These are phyloP conservation scores for Hormiphora californensis DNA, from an alignment of 37 sponge, comb jelly and placozoan species.

Conservation along the genomic window DNA sequence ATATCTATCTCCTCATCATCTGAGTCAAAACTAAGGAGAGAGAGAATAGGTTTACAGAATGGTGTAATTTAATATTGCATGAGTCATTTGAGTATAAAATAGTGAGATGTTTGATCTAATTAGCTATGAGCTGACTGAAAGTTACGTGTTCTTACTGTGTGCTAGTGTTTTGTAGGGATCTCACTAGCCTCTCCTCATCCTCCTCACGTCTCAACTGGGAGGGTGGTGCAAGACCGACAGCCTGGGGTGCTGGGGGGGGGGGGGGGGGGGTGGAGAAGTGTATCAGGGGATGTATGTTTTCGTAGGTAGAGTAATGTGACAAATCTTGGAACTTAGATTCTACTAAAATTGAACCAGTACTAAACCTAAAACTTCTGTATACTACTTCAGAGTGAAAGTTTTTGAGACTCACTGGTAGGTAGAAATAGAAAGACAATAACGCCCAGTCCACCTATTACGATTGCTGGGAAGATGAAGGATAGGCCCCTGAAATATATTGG, in stretches of 20 bases:
- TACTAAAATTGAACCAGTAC: too few relatives aligned
- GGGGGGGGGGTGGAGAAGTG: background rate
- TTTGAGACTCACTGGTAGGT: constrained; percentile 58
- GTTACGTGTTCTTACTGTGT: background rate
- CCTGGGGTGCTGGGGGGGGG: background rate
- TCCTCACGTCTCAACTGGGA: background rate
- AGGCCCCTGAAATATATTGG: constrained; percentile 56
- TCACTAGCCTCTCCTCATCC: constrained; percentile 38
- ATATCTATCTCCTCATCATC: constrained; percentile 1
- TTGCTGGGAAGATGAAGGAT: constrained; percentile 62
- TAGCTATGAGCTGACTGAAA: background rate
- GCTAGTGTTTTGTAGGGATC: constrained; percentile 7
- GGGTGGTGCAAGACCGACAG: constrained; percentile 31
- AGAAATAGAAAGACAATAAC: constrained; percentile 59
- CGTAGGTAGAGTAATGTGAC: too few relatives aligned
- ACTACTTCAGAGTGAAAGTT: too few relatives aligned
- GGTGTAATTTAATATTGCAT: too few relatives aligned
- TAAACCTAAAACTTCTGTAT: too few relatives aligned
- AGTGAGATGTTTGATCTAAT: background rate
- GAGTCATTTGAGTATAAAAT: too few relatives aligned
- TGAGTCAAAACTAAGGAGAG: background rate
- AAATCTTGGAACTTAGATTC: too few relatives aligned
- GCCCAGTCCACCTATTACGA: constrained; percentile 58
- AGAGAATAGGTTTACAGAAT: too few relatives aligned
- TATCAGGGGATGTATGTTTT: too few relatives aligned